These are phyloP conservation scores for Scaptomyza parva DNA, from an alignment of 2,888 invertebrate species.

Conservation along the genomic window DNA sequence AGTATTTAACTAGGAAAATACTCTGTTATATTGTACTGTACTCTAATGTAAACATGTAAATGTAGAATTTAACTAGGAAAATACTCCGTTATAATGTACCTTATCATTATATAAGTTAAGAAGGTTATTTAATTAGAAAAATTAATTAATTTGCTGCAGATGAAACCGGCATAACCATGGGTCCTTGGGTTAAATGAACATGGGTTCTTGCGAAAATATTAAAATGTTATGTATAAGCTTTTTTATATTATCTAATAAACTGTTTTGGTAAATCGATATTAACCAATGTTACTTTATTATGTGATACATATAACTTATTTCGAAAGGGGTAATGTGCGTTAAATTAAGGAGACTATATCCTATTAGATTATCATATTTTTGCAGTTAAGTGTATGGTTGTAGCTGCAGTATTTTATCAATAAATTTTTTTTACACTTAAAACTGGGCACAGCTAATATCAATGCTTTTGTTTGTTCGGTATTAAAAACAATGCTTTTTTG, in stretches of 20 bases:
- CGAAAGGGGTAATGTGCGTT: background rate
- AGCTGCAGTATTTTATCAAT: too few relatives aligned
- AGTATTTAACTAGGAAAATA: slow-evolving; percentile 59
- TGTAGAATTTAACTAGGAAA: slow-evolving; percentile 47
- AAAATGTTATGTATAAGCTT: slow-evolving; percentile 30
- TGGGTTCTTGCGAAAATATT: slow-evolving; percentile 34
- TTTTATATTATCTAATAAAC: slow-evolving; percentile 47
- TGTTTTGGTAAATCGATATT: slow-evolving; percentile 50
- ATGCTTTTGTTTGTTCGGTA: too few relatives aligned
- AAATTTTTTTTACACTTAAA: too few relatives aligned
- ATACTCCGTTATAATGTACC: slow-evolving; percentile 68
- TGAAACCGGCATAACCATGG: slow-evolving; percentile 50
- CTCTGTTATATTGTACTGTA: slow-evolving; percentile 44
- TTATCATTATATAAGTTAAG: slow-evolving; percentile 40
- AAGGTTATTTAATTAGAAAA: slow-evolving; percentile 42
- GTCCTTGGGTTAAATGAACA: slow-evolving; percentile 30
- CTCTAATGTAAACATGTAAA: slow-evolving; percentile 26
- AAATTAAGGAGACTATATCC: background rate
- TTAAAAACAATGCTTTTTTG: background rate
- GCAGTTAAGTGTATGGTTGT: too few relatives aligned
- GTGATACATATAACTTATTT: background rate
- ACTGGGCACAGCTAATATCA: too few relatives aligned
- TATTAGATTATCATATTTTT: too few relatives aligned
- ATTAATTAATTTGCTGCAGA: slow-evolving; percentile 43
- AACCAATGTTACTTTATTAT: slow-evolving; percentile 9